These are phyloP conservation scores for Urocynchramus pylzowi DNA, from an alignment of 2,113 vertebrate genomes.

Conservation along the genomic window DNA sequence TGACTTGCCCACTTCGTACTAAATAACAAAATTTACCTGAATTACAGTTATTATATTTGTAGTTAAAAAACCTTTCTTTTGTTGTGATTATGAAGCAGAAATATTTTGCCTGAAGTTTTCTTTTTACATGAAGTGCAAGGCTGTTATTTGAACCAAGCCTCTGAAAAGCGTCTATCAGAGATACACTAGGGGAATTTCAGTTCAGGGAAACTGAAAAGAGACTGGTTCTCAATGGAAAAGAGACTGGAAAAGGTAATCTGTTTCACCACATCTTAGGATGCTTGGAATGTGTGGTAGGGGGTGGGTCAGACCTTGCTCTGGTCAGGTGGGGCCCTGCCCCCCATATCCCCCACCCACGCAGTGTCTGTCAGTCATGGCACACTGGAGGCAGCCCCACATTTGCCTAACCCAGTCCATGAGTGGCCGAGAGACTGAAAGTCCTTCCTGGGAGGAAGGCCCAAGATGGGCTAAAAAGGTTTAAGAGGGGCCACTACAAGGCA, in stretches of 20 bases:
- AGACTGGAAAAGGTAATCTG: not conserved
- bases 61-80: not conserved
- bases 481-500: not conserved
- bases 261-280: not conserved
- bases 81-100: not conserved
- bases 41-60: conserved; percentile 36
- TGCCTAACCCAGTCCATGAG: not conserved
- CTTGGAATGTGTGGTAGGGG: not conserved
- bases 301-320: not conserved
- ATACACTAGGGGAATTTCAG: not conserved
- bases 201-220: not conserved
- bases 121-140: not conserved
- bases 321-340: not conserved
- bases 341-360: fast-evolving
- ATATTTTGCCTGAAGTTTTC: not conserved
- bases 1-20: not conserved
- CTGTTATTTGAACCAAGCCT: not conserved
- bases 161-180: not conserved
- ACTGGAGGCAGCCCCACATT: not conserved
- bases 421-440: not conserved
- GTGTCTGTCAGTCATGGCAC: not conserved
- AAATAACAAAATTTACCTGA: conserved; percentile 36
- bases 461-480: not conserved
- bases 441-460: not conserved
- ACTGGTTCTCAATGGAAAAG: not conserved